Evolutionary conservation across 2,888 invertebrate genomes (phyloP).

Genomic region (Papilio protenor): DNA sequence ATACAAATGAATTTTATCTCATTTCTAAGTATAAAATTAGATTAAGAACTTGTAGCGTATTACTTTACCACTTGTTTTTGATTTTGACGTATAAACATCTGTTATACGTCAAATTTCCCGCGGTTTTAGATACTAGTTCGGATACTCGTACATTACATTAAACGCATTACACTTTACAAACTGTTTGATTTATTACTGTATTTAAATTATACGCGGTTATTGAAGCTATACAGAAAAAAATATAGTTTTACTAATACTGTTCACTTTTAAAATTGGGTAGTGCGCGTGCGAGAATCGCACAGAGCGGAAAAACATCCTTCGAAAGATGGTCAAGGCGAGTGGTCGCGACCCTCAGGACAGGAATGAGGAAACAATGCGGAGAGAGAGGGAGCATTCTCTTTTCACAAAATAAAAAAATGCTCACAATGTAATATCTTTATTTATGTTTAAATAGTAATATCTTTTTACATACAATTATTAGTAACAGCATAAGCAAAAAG

Average conservation of each 20-base stretch:
- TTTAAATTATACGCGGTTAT: no score
- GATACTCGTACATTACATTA: slow-evolving; percentile 1
- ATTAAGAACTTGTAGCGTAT: background rate
- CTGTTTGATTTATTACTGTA: no score
- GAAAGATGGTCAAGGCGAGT: no score
- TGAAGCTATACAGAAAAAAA: no score
- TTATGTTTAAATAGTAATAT: background rate
- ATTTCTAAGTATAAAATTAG: background rate
- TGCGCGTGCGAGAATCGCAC: no score
- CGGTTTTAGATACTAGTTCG: slow-evolving; percentile 7
- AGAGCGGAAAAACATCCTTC: no score
- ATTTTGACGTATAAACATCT: slow-evolving; percentile 24
- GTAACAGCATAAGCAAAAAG: background rate
- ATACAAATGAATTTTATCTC: slow-evolving; percentile 9
- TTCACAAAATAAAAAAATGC: background rate
- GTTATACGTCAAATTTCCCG: slow-evolving; percentile 26
- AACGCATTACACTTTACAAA: background rate
- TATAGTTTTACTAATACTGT: no score
- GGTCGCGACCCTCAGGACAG: no score
- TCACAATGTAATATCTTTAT: background rate
- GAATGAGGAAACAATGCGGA: no score
- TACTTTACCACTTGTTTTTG: background rate
- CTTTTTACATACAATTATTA: background rate
- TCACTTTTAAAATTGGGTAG: no score
- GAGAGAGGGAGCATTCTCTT: background rate